A percentile compares a stretch with the other conserved stretches of the same genome.
These are phyloP conservation scores for Chrysolina haemoptera DNA, from an alignment of 2,888 invertebrate genomes.

Conservation along the genomic window DNA sequence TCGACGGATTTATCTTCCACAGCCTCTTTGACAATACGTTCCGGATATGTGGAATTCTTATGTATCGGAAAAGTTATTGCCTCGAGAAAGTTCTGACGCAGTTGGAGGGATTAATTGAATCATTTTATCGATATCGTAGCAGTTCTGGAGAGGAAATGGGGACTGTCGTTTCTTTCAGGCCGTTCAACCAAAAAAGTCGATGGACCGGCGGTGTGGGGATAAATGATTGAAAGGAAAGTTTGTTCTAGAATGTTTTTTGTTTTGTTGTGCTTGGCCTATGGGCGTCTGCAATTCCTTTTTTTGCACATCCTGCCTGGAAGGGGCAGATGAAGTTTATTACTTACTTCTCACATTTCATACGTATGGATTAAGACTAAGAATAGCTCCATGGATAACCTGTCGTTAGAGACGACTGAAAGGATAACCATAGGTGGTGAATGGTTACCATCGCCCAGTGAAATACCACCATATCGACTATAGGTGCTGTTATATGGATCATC, in stretches of 20 bases:
- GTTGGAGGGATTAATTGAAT: constrained; percentile 45
- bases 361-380: too few relatives aligned
- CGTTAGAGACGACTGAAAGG: too few relatives aligned
- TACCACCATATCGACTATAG: too few relatives aligned
- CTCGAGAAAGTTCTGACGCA: constrained; percentile 39
- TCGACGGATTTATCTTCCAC: constrained; percentile 47
- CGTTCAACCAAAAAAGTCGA: constrained; percentile 14
- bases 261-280: not conserved
- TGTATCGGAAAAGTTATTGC: constrained; percentile 44
- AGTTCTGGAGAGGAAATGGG: constrained; percentile 32
- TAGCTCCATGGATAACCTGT: too few relatives aligned
- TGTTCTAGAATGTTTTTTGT: constrained; percentile 15
- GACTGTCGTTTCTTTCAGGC: constrained; percentile 27
- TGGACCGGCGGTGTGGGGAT: not conserved
- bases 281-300: not conserved
- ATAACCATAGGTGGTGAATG: too few relatives aligned
- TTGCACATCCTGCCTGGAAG: not conserved
- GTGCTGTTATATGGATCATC: too few relatives aligned
- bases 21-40: constrained; percentile 47
- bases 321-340: not conserved
- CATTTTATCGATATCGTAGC: constrained; percentile 42
- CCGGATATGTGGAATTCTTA: constrained; percentile 41
- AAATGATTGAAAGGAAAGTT: not conserved
- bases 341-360: not conserved
- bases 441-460: too few relatives aligned